Percentiles rank a stretch among this genome's conserved stretches.
These are phyloP conservation scores for Pseudomugil tenellus DNA, from an alignment of 2,797 vertebrate genomes.

Conservation along the genomic window DNA sequence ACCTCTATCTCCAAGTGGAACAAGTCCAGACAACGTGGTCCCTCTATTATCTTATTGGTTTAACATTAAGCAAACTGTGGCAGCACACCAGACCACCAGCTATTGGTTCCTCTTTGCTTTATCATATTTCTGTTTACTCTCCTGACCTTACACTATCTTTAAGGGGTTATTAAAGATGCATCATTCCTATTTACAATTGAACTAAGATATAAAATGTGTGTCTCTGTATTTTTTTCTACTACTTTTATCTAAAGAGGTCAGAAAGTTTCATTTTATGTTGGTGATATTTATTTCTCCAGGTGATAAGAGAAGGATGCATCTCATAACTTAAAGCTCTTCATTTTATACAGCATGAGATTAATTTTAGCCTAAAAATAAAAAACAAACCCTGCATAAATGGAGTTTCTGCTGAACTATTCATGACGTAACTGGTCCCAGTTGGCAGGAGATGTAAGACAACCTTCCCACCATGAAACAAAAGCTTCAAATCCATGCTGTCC, in stretches of 20 bases:
- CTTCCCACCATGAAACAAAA: constrained; percentile 61
- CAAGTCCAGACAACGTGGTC: constrained; percentile 41
- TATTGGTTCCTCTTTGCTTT: constrained; percentile 73
- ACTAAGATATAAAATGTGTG: constrained; percentile 13
- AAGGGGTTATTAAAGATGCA: constrained; percentile 63
- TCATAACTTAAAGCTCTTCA: background rate
- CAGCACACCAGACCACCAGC: constrained; percentile 71
- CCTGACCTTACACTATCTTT: constrained; percentile 58
- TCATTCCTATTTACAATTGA: constrained; percentile 60
- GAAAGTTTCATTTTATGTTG: too few species aligned
- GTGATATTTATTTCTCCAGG: background rate
- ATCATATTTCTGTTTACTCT: constrained; percentile 70
- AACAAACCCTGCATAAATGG: constrained; percentile 39
- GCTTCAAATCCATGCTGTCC: constrained; percentile 52
- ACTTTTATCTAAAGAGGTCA: constrained; percentile 31
- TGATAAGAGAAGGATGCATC: background rate
- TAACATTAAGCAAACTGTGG: constrained; percentile 76
- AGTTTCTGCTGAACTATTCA: constrained; percentile 41
- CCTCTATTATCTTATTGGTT: constrained; percentile 76
- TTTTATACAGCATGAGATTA: constrained; percentile 12
- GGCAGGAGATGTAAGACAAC: constrained; percentile 70
- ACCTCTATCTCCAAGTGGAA: constrained; percentile 58
- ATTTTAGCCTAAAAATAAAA: background rate
- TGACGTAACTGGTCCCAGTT: constrained; percentile 60
- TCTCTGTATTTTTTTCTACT: constrained; percentile 8